These are phyloP conservation scores for Daboia siamensis DNA, from an alignment of 2,113 vertebrate genomes.

Conservation along the genomic window DNA sequence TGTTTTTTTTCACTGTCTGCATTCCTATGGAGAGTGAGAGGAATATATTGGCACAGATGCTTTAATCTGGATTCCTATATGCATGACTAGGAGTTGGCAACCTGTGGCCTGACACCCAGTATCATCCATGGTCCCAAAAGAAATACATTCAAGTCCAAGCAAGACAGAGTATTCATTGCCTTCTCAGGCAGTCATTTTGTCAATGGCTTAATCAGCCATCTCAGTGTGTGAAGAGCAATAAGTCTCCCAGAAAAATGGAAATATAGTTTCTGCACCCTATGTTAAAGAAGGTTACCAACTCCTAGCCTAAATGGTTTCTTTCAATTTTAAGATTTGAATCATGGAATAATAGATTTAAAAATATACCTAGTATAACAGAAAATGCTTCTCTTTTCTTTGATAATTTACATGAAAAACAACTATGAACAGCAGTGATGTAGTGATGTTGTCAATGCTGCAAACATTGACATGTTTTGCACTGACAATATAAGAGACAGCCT, in stretches of 20 bases:
- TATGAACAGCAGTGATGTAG: neutral
- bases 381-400: neutral
- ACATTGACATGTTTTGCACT: too few species aligned
- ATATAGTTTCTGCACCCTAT: neutral
- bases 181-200: neutral
- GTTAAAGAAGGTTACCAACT: neutral
- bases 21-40: neutral
- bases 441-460: too few species aligned
- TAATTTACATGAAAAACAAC: neutral
- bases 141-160: neutral
- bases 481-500: too few species aligned
- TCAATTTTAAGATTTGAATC: neutral
- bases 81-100: neutral
- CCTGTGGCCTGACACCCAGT: neutral
- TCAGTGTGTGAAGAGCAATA: neutral
- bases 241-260: neutral
- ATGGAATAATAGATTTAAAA: neutral
- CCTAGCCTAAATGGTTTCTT: neutral
- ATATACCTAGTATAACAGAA: neutral
- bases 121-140: neutral
- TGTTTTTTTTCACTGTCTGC: neutral
- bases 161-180: neutral
- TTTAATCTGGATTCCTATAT: neutral
- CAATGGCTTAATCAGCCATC: neutral
- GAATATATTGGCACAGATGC: neutral